Evolutionary conservation across 2,888 invertebrate species (phyloP).

Genomic region (Leucophora obtusa): DNA sequence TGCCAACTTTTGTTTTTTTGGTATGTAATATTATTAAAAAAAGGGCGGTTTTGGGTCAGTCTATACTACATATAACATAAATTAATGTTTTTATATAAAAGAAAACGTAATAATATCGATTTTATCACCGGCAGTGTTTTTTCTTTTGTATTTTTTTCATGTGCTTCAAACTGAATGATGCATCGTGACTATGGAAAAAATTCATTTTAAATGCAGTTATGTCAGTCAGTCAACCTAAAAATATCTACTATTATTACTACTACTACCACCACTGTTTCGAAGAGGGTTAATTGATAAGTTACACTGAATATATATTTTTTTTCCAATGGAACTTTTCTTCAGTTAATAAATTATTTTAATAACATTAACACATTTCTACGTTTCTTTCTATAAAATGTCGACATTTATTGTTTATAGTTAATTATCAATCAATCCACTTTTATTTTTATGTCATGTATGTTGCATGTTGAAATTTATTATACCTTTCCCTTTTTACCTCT

Average conservation of each 20-base stretch:
- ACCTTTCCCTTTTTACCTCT: constrained; percentile 12
- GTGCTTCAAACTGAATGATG: constrained; percentile 24
- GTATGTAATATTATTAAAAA: neutral
- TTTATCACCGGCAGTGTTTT: constrained; percentile 1
- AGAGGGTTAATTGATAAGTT: neutral
- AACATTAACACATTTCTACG: too few species aligned
- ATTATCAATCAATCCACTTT: neutral
- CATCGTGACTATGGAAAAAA: constrained; percentile 33
- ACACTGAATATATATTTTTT: too few species aligned
- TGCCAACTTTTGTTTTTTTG: too few species aligned
- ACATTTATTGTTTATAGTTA: too few species aligned
- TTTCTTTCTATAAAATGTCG: too few species aligned
- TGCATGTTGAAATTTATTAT: constrained; percentile 6
- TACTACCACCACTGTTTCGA: neutral
- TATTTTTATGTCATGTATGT: neutral
- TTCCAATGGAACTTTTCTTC: too few species aligned
- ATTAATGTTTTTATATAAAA: neutral
- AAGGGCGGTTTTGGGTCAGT: neutral
- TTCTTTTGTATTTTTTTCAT: neutral
- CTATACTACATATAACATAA: neutral
- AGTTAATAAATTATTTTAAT: too few species aligned
- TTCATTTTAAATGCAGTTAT: constrained; percentile 42
- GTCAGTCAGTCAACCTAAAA: constrained; percentile 46
- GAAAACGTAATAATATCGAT: constrained; percentile 1
- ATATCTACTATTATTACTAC: constrained; percentile 2